Base-by-base conservation (phyloP, 2,888 invertebrate genomes). In the Sussaba pulchella region DNA sequence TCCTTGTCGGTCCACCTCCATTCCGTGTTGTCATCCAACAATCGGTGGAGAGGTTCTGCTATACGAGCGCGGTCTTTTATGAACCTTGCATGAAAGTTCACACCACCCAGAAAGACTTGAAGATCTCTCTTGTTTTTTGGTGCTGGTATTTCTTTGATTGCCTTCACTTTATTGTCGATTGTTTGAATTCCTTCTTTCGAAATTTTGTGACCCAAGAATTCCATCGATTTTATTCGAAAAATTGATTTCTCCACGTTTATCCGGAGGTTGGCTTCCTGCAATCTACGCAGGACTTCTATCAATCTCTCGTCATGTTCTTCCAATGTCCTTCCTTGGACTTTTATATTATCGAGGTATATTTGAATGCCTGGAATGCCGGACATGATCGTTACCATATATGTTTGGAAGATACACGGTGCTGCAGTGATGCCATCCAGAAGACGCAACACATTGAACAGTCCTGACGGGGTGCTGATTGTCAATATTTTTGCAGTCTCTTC, bases 381-480 rank as follows among this genome's bases (percentile, higher is more conserved):
- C n/a, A n/a, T n/a, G n/a, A n/a, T n/a, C n/a, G n/a, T n/a, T n/a
- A n/a, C n/a, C n/a, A n/a, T n/a, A 67, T 17, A 36, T 50, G 85
- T 70, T 50, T 87, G 85, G 39, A 85, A 86, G 59, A 84, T 84
- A 3, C 82, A 85, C 36, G 83, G 82, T 31, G 80, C 74, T 14
- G 84, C 82, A 43, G 83, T 84, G 3, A 85, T 77, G 24, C 84
- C 84, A 61, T 84, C 85, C 2, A 66, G 82, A 61, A 78, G 75
- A 41, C 82, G 24, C 6, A 83, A 67, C n/a, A 83, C 67, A 9
- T 63, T 67, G 39, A 83, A 84, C 3, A 86, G 52, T 1, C 84
- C 85, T 63, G 84, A 85, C 36, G 79, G 81, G 5, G 87, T 86
- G 66, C 87, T 88, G 41, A 86, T 61, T 1, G 85, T 86, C 21